Conservation (phyloP, 2,113 vertebrate species). For the Apaloderma vittatum region DNA sequence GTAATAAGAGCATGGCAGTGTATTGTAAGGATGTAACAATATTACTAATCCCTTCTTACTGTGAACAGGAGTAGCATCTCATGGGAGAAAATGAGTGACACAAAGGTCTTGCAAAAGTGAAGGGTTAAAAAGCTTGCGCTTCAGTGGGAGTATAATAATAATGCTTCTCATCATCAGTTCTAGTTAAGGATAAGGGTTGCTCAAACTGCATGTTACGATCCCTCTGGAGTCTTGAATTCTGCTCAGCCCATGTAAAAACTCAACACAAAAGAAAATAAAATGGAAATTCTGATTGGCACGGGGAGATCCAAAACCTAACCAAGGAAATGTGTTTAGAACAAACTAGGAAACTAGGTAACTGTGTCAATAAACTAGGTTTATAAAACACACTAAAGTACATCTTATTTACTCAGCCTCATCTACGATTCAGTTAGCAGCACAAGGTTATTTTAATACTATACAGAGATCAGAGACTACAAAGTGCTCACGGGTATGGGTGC, state of each 20-base stretch:
- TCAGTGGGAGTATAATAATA: background rate
- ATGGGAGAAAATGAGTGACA: background rate
- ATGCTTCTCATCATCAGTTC: background rate
- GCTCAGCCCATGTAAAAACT: background rate
- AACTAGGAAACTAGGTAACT: background rate
- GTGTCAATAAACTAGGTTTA: background rate
- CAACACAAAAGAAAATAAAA: background rate
- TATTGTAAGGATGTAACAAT: background rate
- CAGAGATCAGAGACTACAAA: background rate
- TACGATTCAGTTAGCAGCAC: background rate
- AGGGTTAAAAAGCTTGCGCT: conserved; percentile 26
- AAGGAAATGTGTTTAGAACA: background rate
- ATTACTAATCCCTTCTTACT: background rate
- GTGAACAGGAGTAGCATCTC: background rate
- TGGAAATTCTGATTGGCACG: background rate
- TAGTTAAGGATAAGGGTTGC: background rate
- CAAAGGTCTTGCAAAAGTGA: conserved; percentile 4
- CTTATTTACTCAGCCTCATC: background rate
- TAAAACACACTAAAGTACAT: background rate
- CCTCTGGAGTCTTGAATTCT: background rate
- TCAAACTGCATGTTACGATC: background rate
- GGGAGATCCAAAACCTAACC: background rate
- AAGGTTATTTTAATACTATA: conserved; percentile 45
- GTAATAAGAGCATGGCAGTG: background rate
- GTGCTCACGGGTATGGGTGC: background rate